These are phyloP conservation scores for Halictus ligatus DNA, from an alignment of 2,888 invertebrate species.

Conservation along the genomic window DNA sequence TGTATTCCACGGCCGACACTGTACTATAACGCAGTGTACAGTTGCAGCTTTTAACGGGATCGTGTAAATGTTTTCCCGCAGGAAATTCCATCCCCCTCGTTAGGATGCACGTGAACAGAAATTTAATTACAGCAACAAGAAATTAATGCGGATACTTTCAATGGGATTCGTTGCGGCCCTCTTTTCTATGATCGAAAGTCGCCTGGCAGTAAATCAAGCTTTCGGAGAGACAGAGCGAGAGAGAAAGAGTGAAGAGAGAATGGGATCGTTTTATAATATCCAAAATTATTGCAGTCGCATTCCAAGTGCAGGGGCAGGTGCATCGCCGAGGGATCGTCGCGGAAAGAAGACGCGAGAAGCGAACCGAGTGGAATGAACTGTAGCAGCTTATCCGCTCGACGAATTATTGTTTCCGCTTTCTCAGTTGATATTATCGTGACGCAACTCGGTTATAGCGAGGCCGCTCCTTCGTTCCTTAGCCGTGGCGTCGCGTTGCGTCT, in stretches of 20 bases:
- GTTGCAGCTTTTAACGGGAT: not conserved
- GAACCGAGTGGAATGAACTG: conserved; percentile 57
- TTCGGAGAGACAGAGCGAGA: not conserved
- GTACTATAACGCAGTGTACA: not conserved
- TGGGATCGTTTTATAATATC: not conserved
- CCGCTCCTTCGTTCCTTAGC: conserved; percentile 46
- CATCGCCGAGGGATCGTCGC: conserved; percentile 41
- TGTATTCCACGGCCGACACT: not conserved
- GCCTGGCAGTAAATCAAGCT: not conserved
- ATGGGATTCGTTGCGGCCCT: not conserved
- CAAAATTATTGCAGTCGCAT: conserved; percentile 44
- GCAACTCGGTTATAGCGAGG: conserved; percentile 66
- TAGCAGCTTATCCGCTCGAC: conserved; percentile 64
- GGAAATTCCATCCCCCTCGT: not conserved
- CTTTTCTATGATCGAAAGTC: not conserved
- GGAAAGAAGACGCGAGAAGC: conserved; percentile 47
- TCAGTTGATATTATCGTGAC: conserved; percentile 71
- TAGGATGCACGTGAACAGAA: not conserved
- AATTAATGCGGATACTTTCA: not conserved
- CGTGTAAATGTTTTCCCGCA: not conserved
- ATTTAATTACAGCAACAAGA: not conserved
- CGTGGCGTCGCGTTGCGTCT: not conserved
- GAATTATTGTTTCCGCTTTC: conserved; percentile 72
- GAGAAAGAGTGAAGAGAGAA: not conserved
- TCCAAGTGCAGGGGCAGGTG: conserved; percentile 50